These are phyloP conservation scores for Neoscelio sp. DNA, from an alignment of 2,888 invertebrate species.

Conservation along the genomic window DNA sequence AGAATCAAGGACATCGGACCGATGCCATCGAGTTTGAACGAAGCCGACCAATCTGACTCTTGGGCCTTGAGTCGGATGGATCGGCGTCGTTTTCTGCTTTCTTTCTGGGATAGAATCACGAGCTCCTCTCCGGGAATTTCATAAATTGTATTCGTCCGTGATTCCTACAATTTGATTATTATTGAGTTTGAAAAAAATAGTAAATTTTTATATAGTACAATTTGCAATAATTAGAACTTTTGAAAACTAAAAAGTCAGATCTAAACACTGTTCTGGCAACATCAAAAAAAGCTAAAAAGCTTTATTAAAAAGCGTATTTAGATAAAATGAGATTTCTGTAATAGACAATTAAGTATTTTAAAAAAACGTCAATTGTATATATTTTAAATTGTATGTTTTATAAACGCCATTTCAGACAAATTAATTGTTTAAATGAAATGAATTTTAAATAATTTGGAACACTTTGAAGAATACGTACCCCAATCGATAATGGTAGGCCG, in stretches of 20 bases:
- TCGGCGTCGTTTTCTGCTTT: constrained; percentile 83
- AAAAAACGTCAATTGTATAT: too few relatives aligned
- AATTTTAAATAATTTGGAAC: not conserved
- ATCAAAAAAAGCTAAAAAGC: too few relatives aligned
- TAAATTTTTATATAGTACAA: too few relatives aligned
- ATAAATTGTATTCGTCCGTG: constrained; percentile 86
- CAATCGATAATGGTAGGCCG: constrained; percentile 91
- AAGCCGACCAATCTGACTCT: constrained; percentile 87
- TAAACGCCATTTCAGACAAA: too few relatives aligned
- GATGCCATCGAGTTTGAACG: constrained; percentile 88
- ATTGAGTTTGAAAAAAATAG: too few relatives aligned
- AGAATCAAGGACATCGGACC: constrained; percentile 91
- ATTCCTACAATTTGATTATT: constrained; percentile 86
- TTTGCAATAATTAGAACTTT: too few relatives aligned
- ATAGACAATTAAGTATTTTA: too few relatives aligned
- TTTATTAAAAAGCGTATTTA: too few relatives aligned
- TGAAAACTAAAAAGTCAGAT: too few relatives aligned
- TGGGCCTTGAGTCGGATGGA: constrained; percentile 85
- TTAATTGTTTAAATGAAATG: too few relatives aligned
- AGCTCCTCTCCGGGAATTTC: constrained; percentile 87
- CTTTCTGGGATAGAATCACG: constrained; percentile 87
- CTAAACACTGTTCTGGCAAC: too few relatives aligned
- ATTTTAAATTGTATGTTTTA: not conserved
- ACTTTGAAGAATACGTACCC: constrained; percentile 84
- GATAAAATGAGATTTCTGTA: too few relatives aligned